A percentile compares a stretch with the other conserved stretches of the same genome.
These are phyloP conservation scores for Pterocles burchelli DNA, from an alignment of 2,113 vertebrate species.

Conservation along the genomic window DNA sequence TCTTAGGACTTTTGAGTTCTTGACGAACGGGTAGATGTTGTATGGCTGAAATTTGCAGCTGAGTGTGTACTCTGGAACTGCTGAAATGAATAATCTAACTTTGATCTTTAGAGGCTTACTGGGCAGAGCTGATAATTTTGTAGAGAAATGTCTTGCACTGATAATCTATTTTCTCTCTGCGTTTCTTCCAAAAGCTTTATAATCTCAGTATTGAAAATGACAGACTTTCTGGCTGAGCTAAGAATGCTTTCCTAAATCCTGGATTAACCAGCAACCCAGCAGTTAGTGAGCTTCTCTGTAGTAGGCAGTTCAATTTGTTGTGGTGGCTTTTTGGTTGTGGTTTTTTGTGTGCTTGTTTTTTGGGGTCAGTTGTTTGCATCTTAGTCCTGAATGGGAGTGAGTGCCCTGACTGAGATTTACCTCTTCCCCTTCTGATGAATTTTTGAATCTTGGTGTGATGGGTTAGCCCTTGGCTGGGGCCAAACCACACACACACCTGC, in stretches of 20 bases:
- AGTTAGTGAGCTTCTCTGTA: neutral
- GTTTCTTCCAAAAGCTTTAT: neutral
- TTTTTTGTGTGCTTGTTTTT: neutral
- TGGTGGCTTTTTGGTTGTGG: neutral
- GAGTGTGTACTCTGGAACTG: neutral
- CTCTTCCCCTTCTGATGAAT: neutral
- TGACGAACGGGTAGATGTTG: neutral
- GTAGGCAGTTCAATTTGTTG: neutral
- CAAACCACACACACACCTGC: no score
- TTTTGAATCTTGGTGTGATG: neutral
- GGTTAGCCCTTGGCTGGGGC: no score
- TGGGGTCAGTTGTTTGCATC: neutral
- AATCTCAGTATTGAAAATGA: neutral
- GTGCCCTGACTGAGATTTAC: no score
- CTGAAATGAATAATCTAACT: neutral
- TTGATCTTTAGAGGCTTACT: neutral
- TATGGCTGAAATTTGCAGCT: neutral
- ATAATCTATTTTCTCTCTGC: neutral
- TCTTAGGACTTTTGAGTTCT: neutral
- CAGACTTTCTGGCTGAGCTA: neutral
- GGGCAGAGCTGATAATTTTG: neutral
- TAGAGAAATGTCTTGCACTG: slow-evolving; percentile 1
- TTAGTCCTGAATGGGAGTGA: neutral
- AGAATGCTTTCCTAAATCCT: slow-evolving; percentile 17
- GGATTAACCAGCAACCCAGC: neutral